Conservation (phyloP, 1,140 invertebrate species). For the Cyrtorhinus lividipennis region DNA sequence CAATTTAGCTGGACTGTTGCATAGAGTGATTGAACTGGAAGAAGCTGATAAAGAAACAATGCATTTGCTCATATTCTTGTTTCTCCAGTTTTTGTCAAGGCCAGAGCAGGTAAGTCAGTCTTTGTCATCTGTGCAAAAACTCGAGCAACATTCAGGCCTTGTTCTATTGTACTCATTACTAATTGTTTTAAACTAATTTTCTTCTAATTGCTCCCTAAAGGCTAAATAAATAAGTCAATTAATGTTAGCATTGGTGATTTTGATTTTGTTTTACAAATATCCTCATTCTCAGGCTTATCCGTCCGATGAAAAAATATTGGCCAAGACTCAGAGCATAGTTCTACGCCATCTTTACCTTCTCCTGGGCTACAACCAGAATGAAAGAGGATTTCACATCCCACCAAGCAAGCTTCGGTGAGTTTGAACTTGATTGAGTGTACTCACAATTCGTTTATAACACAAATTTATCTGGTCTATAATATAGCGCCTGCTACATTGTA, state of each 20-base stretch:
- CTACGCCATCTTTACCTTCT: constrained; percentile 84
- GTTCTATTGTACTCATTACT: too few species aligned
- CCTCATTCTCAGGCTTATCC: constrained; percentile 58
- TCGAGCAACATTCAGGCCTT: too few species aligned
- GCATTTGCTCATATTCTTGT: constrained; percentile 83
- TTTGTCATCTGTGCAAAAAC: not conserved
- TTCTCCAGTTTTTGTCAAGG: constrained; percentile 87
- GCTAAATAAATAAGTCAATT: too few species aligned
- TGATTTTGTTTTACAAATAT: too few species aligned
- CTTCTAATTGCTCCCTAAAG: too few species aligned
- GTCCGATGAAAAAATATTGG: constrained; percentile 63
- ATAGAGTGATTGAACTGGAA: constrained; percentile 78
- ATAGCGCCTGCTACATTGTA: too few species aligned
- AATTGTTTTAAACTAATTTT: too few species aligned
- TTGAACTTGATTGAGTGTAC: constrained; percentile 13
- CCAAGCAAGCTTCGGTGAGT: constrained; percentile 66
- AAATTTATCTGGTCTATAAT: too few species aligned
- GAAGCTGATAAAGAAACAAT: constrained; percentile 91
- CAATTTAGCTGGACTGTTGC: constrained; percentile 47
- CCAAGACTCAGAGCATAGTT: constrained; percentile 71
- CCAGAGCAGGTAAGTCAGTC: constrained; percentile 45
- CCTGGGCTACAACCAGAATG: constrained; percentile 82
- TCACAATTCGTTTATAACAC: too few species aligned
- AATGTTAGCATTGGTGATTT: too few species aligned
- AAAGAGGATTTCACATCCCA: constrained; percentile 79